Evolutionary conservation across 2,797 vertebrate genomes (phyloP), one percentile per base, ranked within the genome.

Genomic region (Falco cherrug): DNA sequence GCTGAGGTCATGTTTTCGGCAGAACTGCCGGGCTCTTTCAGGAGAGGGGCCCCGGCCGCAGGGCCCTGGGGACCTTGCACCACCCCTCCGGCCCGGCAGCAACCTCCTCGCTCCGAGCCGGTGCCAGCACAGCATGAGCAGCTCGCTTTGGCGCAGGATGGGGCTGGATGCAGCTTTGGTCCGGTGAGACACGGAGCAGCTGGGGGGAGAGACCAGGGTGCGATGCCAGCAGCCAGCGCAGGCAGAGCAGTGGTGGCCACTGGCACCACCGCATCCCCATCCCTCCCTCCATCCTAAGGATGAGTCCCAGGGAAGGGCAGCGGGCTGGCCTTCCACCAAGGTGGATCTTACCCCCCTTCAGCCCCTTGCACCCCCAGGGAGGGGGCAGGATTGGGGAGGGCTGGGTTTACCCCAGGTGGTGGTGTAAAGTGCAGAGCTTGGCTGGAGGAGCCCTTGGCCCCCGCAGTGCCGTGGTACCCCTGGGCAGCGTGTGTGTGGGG

Each of bases 1-100:
- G 89, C 89, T 93, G 95, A 96, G 89, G 93, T 94, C 92, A 94
- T 94, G 84, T 89, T 94, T 90, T 93, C 80, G 2, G 84, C 95
- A 92, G 89, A 54, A 53, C 92, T 59, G 90, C 57, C 2, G 6
- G 68, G 95, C 75, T 76, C 67, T 80, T 56, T 89, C 87, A 53
- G 4, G 59, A 96, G 86, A 78, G 80, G 84, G 94, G 93, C 93
- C 91, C 90, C 48, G 70, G 77, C 82, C 11, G 6, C 68, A 88
- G 35, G 33, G 41, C 93, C 67, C 33, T 0, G 0, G 84, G 90
- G 94, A 94, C 63, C 86, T 70, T 84, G 84, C 94, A 95, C 93
- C 93, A 94, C 94, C 92, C 93, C 82, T 91, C 59, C 12, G 2
- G 89, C 65, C 69, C 48, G 0, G 90, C 74, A 90, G 91, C 91